Percentiles rank a stretch among this genome's conserved stretches.
Evolutionary conservation across 1,140 invertebrate species (phyloP).

Genomic region (Nymphalis io): DNA sequence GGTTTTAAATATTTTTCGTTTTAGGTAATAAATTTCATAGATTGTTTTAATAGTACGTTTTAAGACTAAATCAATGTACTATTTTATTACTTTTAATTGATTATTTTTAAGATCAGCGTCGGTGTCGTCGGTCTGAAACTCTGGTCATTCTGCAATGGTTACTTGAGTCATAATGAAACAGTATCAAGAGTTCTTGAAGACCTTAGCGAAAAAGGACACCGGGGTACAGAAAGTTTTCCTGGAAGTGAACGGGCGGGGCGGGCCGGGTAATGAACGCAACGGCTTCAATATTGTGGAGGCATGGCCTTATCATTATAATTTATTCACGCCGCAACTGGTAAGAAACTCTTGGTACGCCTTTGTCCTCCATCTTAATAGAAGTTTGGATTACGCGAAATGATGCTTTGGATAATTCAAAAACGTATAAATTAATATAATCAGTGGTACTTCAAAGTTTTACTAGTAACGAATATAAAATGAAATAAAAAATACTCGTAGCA

Average conservation of each 20-base stretch:
- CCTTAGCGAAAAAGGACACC: conserved; percentile 52
- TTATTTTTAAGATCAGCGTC: too few species aligned
- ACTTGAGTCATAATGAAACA: conserved; percentile 53
- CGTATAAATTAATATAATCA: conserved; percentile 6
- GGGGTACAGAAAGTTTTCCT: conserved; percentile 60
- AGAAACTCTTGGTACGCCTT: conserved; percentile 34
- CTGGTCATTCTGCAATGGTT: neutral
- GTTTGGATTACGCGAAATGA: conserved; percentile 20
- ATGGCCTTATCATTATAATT: conserved; percentile 75
- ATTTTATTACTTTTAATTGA: too few species aligned
- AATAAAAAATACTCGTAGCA: neutral
- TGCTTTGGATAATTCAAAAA: conserved; percentile 1
- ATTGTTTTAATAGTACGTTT: too few species aligned
- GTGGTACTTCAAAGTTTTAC: neutral
- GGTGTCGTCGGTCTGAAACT: too few species aligned
- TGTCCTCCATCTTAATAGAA: conserved; percentile 31
- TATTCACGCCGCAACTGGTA: conserved; percentile 67
- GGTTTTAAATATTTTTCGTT: too few species aligned
- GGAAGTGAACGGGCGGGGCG: conserved; percentile 45
- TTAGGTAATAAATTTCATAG: too few species aligned
- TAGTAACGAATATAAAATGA: neutral
- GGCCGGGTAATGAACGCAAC: conserved; percentile 72
- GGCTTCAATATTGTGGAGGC: conserved; percentile 74
- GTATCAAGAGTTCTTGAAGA: conserved; percentile 64
- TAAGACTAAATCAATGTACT: too few species aligned